phyloP scores from a whole-genome alignment of 53 echinoderm and acorn worm species.

The Zoroaster sp. region DNA sequence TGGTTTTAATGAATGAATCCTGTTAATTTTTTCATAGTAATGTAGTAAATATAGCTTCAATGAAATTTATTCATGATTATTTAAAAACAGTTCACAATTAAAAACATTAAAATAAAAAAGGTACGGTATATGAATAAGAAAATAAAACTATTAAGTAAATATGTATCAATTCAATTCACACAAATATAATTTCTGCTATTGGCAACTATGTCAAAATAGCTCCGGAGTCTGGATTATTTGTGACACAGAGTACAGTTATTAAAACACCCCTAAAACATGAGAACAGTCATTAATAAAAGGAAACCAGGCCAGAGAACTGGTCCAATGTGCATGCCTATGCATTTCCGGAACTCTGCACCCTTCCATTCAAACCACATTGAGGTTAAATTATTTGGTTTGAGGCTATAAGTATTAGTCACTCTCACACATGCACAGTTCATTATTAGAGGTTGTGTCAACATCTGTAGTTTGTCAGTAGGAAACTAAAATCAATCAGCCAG shows the following conservation, averaged over 20 bases:
- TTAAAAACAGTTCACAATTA: background rate
- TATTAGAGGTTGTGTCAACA: background rate
- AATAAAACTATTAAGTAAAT: background rate
- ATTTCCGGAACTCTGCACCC: background rate
- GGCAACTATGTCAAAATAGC: background rate
- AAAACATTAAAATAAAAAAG: background rate
- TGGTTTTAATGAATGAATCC: too few relatives aligned
- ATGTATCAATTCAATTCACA: background rate
- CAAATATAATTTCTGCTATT: background rate
- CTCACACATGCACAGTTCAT: background rate
- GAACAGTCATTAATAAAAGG: background rate
- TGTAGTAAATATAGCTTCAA: too few relatives aligned
- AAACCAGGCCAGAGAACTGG: background rate
- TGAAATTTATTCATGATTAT: too few relatives aligned
- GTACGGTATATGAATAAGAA: background rate
- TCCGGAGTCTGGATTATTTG: background rate
- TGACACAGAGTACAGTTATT: constrained; percentile 21
- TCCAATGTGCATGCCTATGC: constrained; percentile 25
- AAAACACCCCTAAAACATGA: background rate
- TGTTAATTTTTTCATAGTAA: too few relatives aligned
- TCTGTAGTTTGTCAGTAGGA: background rate
- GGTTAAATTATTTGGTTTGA: constrained; percentile 36
- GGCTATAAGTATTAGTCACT: constrained; percentile 20
- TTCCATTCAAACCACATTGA: background rate
- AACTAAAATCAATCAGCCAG: background rate